phyloP scores from a whole-genome alignment of 2,888 invertebrate genomes.

The Ornithoptera alexandrae region DNA sequence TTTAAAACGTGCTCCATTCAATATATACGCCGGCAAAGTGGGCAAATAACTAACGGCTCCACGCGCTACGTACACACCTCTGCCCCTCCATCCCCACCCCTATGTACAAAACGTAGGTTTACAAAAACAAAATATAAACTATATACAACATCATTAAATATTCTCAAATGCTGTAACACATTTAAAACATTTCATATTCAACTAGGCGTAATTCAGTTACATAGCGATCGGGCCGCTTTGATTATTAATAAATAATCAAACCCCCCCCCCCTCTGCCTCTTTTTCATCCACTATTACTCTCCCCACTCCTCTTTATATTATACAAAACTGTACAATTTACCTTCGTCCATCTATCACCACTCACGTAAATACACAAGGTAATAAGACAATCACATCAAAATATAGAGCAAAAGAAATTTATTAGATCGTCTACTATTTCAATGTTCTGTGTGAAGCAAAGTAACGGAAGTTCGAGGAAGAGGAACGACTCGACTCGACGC shows the following conservation, averaged over 20 bases:
- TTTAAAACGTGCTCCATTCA: conserved; percentile 66
- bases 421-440: conserved; percentile 29
- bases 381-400: conserved; percentile 50
- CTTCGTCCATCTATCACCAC: conserved; percentile 46
- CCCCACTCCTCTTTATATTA: conserved; percentile 26
- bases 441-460: conserved; percentile 10
- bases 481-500: not conserved
- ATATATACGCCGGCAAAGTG: conserved; percentile 58
- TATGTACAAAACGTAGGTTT: conserved; percentile 73
- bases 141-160: conserved; percentile 80
- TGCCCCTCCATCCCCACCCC: conserved; percentile 36
- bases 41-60: conserved; percentile 64
- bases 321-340: conserved; percentile 60
- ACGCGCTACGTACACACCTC: conserved; percentile 42
- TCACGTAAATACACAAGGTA: conserved; percentile 36
- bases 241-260: conserved; percentile 55
- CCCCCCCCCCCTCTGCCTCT: conserved; percentile 31
- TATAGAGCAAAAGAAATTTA: conserved; percentile 66
- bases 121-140: conserved; percentile 78
- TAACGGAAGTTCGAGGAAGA: not conserved
- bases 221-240: conserved; percentile 53
- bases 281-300: not conserved
- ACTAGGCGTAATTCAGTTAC: conserved; percentile 73
- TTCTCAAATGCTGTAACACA: conserved; percentile 80
- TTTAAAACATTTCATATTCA: conserved; percentile 79